These are phyloP conservation scores for Cephalopterus ornatus DNA, from an alignment of 2,113 vertebrate genomes.

Conservation along the genomic window DNA sequence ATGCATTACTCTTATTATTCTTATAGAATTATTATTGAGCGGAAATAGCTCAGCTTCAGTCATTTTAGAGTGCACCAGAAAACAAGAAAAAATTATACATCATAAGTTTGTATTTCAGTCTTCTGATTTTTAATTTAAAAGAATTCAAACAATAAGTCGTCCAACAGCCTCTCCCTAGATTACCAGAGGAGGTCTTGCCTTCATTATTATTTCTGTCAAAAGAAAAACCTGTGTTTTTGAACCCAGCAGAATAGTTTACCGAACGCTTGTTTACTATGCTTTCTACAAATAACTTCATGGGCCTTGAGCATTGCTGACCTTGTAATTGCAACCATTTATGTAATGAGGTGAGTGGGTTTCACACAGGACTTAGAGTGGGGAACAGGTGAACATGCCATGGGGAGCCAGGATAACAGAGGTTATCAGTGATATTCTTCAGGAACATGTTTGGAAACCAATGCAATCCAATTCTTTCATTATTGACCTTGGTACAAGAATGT, in stretches of 20 bases:
- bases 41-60: background rate
- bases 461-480: background rate
- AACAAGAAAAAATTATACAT: background rate
- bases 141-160: background rate
- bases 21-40: background rate
- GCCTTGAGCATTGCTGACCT: background rate
- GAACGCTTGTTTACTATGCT: background rate
- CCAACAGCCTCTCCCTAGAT: background rate
- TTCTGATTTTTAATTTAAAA: background rate
- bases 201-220: background rate
- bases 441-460: accelerated
- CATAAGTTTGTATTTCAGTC: background rate
- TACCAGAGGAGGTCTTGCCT: background rate
- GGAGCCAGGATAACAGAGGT: background rate
- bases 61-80: background rate
- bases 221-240: background rate
- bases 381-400: accelerated
- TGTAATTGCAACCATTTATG: background rate
- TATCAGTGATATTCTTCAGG: background rate
- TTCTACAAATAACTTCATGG: background rate
- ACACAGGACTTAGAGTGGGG: background rate
- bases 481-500: background rate
- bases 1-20: background rate
- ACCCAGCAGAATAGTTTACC: background rate
- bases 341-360: background rate